phyloP scores from a whole-genome alignment of 1,140 invertebrate species.

The Dendroctonus ponderosae region DNA sequence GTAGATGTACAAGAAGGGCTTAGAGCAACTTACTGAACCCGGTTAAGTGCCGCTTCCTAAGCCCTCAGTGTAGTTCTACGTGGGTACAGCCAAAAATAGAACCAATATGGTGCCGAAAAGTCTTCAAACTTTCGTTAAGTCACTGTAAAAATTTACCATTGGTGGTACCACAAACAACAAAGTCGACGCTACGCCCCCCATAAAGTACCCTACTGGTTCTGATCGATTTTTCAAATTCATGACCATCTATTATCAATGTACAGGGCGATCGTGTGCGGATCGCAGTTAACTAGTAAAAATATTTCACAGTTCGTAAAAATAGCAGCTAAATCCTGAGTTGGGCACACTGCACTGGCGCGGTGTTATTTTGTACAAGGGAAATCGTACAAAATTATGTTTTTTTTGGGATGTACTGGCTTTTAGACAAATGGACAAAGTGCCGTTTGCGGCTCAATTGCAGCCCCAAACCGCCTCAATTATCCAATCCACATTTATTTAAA shows the following conservation, averaged over 20 bases:
- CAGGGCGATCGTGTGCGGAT: constrained; percentile 36
- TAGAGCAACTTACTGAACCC: too few species aligned
- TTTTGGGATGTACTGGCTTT: constrained; percentile 33
- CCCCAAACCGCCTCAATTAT: constrained; percentile 6
- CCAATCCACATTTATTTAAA: constrained; percentile 8
- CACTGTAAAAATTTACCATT: not conserved
- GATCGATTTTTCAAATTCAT: constrained; percentile 26
- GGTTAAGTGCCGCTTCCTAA: too few species aligned
- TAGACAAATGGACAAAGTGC: constrained; percentile 9
- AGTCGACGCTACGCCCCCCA: too few species aligned
- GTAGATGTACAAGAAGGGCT: too few species aligned
- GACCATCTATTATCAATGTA: constrained; percentile 43
- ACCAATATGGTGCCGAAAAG: constrained; percentile 28
- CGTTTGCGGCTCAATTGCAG: constrained; percentile 8
- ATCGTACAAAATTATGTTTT: constrained; percentile 32
- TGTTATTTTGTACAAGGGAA: constrained; percentile 36
- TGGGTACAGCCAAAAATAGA: constrained; percentile 34
- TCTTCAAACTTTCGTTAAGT: not conserved
- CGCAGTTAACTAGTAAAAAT: constrained; percentile 50
- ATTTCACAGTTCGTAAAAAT: constrained; percentile 51
- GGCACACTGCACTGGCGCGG: constrained; percentile 45
- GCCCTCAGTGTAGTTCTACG: too few species aligned
- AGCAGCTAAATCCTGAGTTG: constrained; percentile 51
- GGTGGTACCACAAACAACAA: too few species aligned
- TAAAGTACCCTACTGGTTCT: constrained; percentile 34